Evolutionary conservation across 2,888 invertebrate species (phyloP).

Genomic region (Creontiades dilutus): DNA sequence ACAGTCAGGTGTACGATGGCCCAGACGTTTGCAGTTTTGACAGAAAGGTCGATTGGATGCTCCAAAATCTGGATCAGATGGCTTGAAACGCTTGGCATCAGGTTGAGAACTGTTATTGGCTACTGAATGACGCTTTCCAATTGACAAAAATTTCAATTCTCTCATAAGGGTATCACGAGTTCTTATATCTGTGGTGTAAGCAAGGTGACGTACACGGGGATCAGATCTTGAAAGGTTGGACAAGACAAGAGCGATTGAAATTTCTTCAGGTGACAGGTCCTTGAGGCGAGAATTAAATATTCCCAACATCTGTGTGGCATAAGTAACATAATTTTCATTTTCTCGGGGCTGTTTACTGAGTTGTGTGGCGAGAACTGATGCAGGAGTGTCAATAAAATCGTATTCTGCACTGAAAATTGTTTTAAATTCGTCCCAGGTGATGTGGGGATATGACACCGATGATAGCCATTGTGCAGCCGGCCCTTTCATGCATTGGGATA

Average conservation of each 20-base stretch:
- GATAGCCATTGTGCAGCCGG: slow-evolving; percentile 64
- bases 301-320: slow-evolving; percentile 53
- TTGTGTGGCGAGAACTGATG: slow-evolving; percentile 48
- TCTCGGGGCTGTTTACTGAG: no score
- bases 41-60: not conserved
- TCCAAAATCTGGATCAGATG: not conserved
- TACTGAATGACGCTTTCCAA: slow-evolving; percentile 10
- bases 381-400: slow-evolving; percentile 57
- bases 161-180: slow-evolving; percentile 24
- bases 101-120: not conserved
- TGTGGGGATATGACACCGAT: slow-evolving; percentile 46
- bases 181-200: slow-evolving; percentile 56
- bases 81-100: not conserved
- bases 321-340: slow-evolving; percentile 52
- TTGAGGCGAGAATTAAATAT: slow-evolving; percentile 33
- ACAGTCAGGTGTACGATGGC: no score
- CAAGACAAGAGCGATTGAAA: no score
- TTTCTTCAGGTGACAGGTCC: slow-evolving; percentile 50
- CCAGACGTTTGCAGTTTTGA: not conserved
- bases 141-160: slow-evolving; percentile 39
- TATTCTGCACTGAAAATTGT: slow-evolving; percentile 54
- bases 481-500: slow-evolving; percentile 13
- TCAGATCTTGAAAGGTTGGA: no score
- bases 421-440: slow-evolving; percentile 66
- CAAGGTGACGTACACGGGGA: no score